Base-by-base conservation (phyloP, 2,113 vertebrate species). In the Glaucidium brasilianum region DNA sequence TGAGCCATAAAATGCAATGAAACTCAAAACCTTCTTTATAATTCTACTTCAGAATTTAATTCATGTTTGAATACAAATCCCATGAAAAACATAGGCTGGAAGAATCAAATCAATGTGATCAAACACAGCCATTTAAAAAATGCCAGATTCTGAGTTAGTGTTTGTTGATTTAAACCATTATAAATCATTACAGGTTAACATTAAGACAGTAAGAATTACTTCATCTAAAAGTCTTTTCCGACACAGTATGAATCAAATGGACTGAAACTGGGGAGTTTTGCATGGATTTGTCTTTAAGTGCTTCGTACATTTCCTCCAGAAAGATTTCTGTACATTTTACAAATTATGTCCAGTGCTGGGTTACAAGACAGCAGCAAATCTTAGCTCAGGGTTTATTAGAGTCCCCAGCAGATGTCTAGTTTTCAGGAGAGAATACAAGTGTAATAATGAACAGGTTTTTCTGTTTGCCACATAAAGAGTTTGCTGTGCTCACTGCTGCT, bases 401-500 rank as follows among this genome's bases (percentile, higher is more conserved):
- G 82, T 80, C 91, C 74, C 89, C 41, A 91, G 5, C 66, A 94
- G 94, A 96, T 72, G 81, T 58, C 32, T n/a, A 21, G 29, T 69
- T 94, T 96, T 63, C 94, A 82, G 69, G 62, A 88, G 87, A 96
- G 73, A 96, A 96, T 71, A 91, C 81, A 83, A 90, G 56, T 41
- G 62, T 73, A 85, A 94, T 76, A 63, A 74, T 39, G 93, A 95
- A 82, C 94, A 97, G 94, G 91, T 95, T 97, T 94, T 95, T 77
- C 96, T 85, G 27, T 90, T 93, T 96, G 89, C 91, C 84, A 93
- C 89, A 78, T 74, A 74, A 88, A 91, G 91, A 53, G 64, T 82
- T 89, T 85, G 66, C 92, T 53, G 62, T 79, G 86, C 80, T 78
- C 77, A 13, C 77, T 91, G 89, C 94, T 92, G 89, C 89, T 94